Percentiles rank a stretch among this genome's conserved stretches.
Conservation (phyloP, 2,888 invertebrate species). For the Cerastoderma edule region DNA sequence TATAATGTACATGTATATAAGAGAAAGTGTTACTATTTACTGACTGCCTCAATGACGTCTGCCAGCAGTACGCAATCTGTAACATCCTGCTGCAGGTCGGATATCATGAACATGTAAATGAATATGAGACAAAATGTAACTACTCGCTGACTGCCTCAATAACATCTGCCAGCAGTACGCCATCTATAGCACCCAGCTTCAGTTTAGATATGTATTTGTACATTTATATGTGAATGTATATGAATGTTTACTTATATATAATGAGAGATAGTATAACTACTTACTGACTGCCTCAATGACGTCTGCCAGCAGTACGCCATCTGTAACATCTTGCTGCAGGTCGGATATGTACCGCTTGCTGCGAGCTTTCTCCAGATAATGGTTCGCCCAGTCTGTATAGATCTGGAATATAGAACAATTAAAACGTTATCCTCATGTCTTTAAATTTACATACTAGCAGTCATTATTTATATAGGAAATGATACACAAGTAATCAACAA, state of each 20-base stretch:
- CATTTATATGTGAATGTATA: constrained; percentile 86
- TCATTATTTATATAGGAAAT: too few species aligned
- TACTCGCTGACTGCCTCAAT: constrained; percentile 93
- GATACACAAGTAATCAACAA: too few species aligned
- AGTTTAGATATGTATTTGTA: constrained; percentile 93
- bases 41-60: too few species aligned
- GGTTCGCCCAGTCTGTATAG: constrained; percentile 99
- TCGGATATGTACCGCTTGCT: constrained; percentile 93
- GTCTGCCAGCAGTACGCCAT: constrained; percentile 95
- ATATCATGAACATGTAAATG: too few species aligned
- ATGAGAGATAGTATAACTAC: too few species aligned
- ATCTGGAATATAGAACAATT: constrained; percentile 87
- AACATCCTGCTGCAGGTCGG: too few species aligned
- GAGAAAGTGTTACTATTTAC: too few species aligned
- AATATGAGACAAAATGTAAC: neutral
- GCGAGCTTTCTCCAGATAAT: constrained; percentile 94
- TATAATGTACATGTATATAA: too few species aligned
- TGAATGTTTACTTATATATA: too few species aligned
- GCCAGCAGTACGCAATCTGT: too few species aligned
- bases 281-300: constrained; percentile 97
- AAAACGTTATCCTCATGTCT: too few species aligned
- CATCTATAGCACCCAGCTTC: constrained; percentile 96
- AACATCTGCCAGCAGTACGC: constrained; percentile 95
- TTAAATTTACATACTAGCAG: too few species aligned
- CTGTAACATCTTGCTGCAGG: constrained; percentile 95